Conservation (phyloP, 2,797 vertebrate genomes). For the Acestrorhynchus altus region DNA sequence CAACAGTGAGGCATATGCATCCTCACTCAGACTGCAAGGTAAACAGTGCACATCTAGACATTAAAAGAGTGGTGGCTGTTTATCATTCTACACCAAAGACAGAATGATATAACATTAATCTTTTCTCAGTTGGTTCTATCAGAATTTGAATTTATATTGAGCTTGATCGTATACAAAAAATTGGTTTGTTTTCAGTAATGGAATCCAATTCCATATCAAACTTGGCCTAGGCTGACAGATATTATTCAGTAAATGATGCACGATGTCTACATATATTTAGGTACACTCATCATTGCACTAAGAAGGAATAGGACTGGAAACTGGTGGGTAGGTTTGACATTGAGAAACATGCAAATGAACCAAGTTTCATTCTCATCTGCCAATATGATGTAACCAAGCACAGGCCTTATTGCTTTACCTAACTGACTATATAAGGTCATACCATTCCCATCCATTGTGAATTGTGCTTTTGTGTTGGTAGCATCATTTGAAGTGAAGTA, state of each 20-base stretch:
- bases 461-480: too few species aligned
- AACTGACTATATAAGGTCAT: too few species aligned
- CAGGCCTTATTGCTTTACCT: too few species aligned
- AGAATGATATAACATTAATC: background rate
- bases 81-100: background rate
- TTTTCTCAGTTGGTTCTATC: background rate
- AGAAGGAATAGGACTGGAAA: too few species aligned
- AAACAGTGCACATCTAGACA: slow-evolving; percentile 15
- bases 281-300: too few species aligned
- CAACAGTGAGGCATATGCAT: slow-evolving; percentile 35
- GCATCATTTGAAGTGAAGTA: too few species aligned
- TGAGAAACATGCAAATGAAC: too few species aligned
- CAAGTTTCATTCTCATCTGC: too few species aligned
- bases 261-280: background rate
- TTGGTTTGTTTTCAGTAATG: background rate
- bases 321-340: too few species aligned
- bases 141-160: slow-evolving; percentile 1
- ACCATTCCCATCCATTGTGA: too few species aligned
- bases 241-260: too few species aligned
- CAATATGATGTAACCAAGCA: too few species aligned
- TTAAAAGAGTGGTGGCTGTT: background rate
- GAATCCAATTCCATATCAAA: background rate
- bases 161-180: background rate
- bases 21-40: slow-evolving; percentile 6
- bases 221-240: background rate